These are phyloP conservation scores for Palythoa caribaeorum DNA, from an alignment of 92 coral and sea anemone genomes.

Conservation along the genomic window DNA sequence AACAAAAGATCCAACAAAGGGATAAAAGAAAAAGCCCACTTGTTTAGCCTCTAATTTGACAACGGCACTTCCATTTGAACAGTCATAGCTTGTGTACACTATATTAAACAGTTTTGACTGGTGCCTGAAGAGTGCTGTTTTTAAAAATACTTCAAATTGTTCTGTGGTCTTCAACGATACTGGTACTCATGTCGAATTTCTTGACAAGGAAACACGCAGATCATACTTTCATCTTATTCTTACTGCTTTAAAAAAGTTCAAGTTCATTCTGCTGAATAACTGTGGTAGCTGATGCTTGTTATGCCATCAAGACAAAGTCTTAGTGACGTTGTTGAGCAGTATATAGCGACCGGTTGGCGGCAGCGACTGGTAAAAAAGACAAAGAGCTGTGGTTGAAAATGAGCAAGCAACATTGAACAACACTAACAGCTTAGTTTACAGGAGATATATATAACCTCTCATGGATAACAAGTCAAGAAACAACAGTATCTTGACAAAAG, in stretches of 20 bases:
- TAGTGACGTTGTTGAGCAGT: not conserved
- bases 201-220: not conserved
- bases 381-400: not conserved
- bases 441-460: not conserved
- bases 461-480: not conserved
- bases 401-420: not conserved
- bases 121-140: no score
- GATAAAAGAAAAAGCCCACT: conserved; percentile 4
- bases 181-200: not conserved
- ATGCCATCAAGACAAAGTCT: not conserved
- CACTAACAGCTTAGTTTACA: not conserved
- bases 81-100: not conserved
- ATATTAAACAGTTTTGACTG: not conserved
- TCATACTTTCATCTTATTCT: not conserved
- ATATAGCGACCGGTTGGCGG: not conserved
- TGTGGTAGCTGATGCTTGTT: not conserved
- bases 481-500: not conserved
- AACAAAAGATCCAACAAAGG: conserved; percentile 30
- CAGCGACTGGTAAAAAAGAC: not conserved
- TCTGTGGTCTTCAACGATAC: not conserved
- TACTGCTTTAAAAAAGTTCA: not conserved
- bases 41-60: conserved; percentile 11
- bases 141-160: not conserved
- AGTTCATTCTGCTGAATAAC: not conserved
- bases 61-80: not conserved